Conservation (phyloP, 1,140 invertebrate species). For the Bombus confusus region DNA sequence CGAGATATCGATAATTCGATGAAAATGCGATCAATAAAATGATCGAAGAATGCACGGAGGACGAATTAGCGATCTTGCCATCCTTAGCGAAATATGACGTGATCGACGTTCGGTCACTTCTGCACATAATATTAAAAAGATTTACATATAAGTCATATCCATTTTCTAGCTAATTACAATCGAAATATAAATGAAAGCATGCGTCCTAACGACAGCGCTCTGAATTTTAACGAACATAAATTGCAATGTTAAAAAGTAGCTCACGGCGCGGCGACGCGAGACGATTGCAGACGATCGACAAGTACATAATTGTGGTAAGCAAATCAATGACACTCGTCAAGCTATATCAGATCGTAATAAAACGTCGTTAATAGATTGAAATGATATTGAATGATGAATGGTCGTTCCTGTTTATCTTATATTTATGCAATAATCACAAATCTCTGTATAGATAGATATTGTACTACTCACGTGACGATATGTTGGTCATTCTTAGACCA, state of each 20-base stretch:
- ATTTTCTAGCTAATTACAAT: neutral
- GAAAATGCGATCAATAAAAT: constrained; percentile 65
- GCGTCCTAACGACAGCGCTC: neutral
- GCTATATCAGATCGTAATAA: neutral
- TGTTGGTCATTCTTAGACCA: constrained; percentile 64
- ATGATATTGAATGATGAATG: neutral
- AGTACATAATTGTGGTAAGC: neutral
- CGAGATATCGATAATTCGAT: constrained; percentile 63
- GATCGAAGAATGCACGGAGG: neutral
- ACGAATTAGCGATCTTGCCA: constrained; percentile 9
- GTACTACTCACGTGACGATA: constrained; percentile 65
- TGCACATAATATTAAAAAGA: constrained; percentile 1
- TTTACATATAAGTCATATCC: neutral
- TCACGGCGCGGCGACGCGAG: neutral
- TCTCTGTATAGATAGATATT: neutral
- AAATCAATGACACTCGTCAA: constrained; percentile 12
- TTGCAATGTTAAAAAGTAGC: neutral
- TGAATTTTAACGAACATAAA: neutral
- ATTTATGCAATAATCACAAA: neutral
- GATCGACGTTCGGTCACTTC: constrained; percentile 50
- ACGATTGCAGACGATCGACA: neutral
- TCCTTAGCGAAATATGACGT: neutral
- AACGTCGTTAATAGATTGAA: neutral
- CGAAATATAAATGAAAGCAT: neutral
- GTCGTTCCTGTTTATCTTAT: neutral